Evolutionary conservation across 2,113 vertebrate genomes (phyloP).

Genomic region (Ophthalmolycus amberensis): DNA sequence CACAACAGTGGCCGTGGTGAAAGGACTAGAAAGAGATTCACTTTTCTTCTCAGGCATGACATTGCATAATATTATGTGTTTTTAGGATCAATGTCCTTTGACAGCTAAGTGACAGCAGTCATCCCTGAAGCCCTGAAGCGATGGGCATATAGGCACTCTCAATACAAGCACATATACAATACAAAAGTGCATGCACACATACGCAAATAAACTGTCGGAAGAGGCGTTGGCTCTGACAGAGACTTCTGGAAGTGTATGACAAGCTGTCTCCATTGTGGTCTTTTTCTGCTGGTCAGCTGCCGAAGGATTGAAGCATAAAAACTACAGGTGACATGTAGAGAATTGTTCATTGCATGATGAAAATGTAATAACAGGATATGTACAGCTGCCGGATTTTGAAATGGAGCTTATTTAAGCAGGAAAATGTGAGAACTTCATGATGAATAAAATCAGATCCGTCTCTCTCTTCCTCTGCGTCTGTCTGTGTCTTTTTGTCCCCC

Average conservation of each 20-base stretch:
- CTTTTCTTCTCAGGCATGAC: conserved; percentile 43
- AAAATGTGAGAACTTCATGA: conserved; percentile 14
- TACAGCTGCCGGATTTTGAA: conserved; percentile 48
- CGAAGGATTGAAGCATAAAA: conserved; percentile 61
- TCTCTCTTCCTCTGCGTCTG: not conserved
- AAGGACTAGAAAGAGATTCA: conserved; percentile 27
- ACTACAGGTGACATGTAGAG: conserved; percentile 75
- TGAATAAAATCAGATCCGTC: conserved; percentile 20
- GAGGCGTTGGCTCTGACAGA: conserved; percentile 36
- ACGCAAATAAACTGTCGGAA: conserved; percentile 11
- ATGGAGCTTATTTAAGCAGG: conserved; percentile 18
- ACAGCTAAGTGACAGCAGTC: conserved; percentile 76
- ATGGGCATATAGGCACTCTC: conserved; percentile 27
- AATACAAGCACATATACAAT: conserved; percentile 20
- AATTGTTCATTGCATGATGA: conserved; percentile 54
- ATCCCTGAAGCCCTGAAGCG: conserved; percentile 39
- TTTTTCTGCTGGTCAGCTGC: conserved; percentile 53
- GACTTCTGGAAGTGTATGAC: conserved; percentile 37
- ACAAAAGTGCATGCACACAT: not conserved
- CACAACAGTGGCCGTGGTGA: not conserved
- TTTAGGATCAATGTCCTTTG: conserved; percentile 64
- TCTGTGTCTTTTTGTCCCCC: not conserved
- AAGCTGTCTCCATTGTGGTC: conserved; percentile 35
- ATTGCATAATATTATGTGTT: conserved; percentile 28
- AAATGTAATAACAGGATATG: conserved; percentile 58